Conservation (phyloP, 2,888 invertebrate genomes). For the Timandra comae region DNA sequence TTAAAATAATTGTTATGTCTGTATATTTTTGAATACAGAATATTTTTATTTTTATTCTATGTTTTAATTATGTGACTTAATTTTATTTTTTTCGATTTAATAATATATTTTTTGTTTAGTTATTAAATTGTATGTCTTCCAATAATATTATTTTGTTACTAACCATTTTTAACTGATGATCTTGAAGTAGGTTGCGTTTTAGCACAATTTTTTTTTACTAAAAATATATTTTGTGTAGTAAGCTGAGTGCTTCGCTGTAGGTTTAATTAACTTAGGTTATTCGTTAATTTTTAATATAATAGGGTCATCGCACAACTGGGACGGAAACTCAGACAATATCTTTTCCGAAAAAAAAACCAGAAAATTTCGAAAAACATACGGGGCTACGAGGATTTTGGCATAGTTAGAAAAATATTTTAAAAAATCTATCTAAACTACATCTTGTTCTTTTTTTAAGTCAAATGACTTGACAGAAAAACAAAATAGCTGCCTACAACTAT, state of each 20-base stretch:
- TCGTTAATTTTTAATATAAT: conserved; percentile 37
- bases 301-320: no score
- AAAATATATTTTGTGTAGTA: conserved; percentile 30
- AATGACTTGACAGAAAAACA: no score
- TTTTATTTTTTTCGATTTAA: conserved; percentile 9
- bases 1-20: conserved; percentile 41
- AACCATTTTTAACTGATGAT: conserved; percentile 30
- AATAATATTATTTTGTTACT: conserved; percentile 44
- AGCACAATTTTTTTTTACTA: conserved; percentile 56
- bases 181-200: conserved; percentile 35
- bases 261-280: conserved; percentile 51
- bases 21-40: conserved; percentile 66
- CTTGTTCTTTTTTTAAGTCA: no score
- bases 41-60: conserved; percentile 31
- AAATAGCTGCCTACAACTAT: no score
- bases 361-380: no score
- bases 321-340: no score
- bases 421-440: no score
- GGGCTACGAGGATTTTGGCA: no score
- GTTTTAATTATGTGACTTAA: conserved; percentile 25
- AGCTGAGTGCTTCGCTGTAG: conserved; percentile 46
- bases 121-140: conserved; percentile 58
- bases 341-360: no score
- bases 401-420: no score
- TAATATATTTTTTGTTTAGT: conserved; percentile 13